Percentiles rank a stretch among this genome's conserved stretches.
Conservation (phyloP, 2,113 vertebrate genomes). For the Poecile atricapillus region DNA sequence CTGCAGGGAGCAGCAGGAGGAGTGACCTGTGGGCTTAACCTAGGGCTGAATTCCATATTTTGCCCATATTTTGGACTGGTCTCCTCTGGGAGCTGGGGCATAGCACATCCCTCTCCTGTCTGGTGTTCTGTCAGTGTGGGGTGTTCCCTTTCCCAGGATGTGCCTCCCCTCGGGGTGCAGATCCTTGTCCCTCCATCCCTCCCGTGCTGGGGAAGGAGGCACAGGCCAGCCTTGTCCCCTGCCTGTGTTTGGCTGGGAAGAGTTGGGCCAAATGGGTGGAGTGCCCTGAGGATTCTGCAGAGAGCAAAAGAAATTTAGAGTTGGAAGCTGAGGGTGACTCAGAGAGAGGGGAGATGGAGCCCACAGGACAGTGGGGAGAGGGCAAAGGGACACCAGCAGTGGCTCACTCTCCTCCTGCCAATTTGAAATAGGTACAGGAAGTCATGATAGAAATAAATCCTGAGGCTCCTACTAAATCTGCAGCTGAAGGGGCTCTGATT, state of each 20-base stretch:
- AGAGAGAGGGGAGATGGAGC: not conserved
- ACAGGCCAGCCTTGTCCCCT: not conserved
- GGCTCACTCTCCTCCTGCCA: not conserved
- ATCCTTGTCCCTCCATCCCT: not conserved
- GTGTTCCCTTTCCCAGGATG: not conserved
- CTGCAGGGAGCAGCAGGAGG: fast-evolving
- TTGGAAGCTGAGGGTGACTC: fast-evolving
- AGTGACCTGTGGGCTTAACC: not conserved
- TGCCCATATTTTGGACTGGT: not conserved
- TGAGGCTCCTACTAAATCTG: not conserved
- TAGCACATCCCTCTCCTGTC: not conserved
- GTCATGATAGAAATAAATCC: not conserved
- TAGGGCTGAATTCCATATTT: not conserved
- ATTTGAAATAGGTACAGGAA: not conserved
- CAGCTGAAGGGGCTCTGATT: not conserved
- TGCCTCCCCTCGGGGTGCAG: fast-evolving
- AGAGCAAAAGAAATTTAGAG: not conserved
- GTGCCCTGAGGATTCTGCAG: not conserved
- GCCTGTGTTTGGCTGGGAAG: not conserved
- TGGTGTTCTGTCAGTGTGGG: not conserved
- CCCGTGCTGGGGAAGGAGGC: not conserved
- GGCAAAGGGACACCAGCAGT: not conserved
- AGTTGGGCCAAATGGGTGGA: not conserved
- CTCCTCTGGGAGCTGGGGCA: not conserved
- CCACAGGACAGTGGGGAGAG: not conserved